Conservation (phyloP, 2,888 invertebrate species). For the Dusona sp. region DNA sequence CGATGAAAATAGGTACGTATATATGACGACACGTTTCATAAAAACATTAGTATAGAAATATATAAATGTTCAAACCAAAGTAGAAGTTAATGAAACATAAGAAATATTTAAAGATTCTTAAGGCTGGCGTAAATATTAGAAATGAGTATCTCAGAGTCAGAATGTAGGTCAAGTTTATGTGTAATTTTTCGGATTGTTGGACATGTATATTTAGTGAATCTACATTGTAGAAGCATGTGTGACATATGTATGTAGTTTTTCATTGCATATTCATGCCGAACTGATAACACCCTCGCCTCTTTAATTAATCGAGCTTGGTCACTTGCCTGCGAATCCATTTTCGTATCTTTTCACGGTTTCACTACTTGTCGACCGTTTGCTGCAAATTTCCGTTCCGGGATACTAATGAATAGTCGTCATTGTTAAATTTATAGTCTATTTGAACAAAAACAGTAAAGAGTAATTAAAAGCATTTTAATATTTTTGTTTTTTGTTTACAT, state of each 20-base stretch:
- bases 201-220: too few species aligned
- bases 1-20: too few species aligned
- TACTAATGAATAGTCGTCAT: not conserved
- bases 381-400: not conserved
- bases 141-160: too few species aligned
- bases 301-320: not conserved
- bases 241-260: not conserved
- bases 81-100: too few species aligned
- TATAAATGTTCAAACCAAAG: too few species aligned
- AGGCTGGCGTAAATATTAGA: too few species aligned
- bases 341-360: not conserved
- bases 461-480: not conserved
- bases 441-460: not conserved
- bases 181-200: too few species aligned
- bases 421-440: not conserved
- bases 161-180: too few species aligned
- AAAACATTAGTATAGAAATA: too few species aligned
- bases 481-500: not conserved
- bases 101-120: too few species aligned
- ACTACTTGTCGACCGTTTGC: not conserved
- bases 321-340: not conserved
- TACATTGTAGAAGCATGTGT: too few species aligned
- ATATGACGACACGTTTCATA: too few species aligned
- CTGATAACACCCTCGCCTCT: not conserved
- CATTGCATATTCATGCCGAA: not conserved